Evolutionary conservation across 1,140 invertebrate genomes (phyloP), one percentile per base, ranked within the genome.

Genomic region (Drosophila nigromelanica): DNA sequence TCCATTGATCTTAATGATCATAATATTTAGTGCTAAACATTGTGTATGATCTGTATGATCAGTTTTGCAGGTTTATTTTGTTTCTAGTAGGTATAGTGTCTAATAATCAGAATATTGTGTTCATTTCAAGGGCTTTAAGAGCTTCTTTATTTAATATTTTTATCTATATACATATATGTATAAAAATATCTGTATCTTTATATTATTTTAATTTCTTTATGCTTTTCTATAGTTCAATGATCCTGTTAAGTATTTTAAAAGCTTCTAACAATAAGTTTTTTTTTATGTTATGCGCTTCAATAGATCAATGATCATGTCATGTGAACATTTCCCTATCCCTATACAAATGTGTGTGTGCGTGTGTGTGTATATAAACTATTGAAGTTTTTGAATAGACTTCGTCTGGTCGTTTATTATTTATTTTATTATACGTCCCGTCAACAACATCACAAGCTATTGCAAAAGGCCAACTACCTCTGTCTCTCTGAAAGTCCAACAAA

Each of bases 401-500:
- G 56, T 68, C 50, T 62, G 27, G 35, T 55, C 64, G 45, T 62
- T 61, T 48, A 73, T 35, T 35, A 35, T 73, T 61, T 73, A 61
- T 61, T 73, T 73, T 56, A 70, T 73, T 73, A 70, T 73, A 58
- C 58, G 51, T 62, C 68, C 69, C 64, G 59, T 21, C 27, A 48
- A 5, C 27, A 52, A 5, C 27, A 52, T 24, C 56, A 43, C 15
- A 5, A 47, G 5, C 27, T 21, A 55, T 12, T 52, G 33, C 33
- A 35, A 35, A 60, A 75, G 73, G 68, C 68, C 73, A 75, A 75
- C 52, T 75, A 75, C 73, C 73, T 75, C 71, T 60, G 48, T 11
- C 51, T 59, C 61, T 71, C 50, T 35, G 55, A 75, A 55, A 48
- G 72, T 70, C 70, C 63, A 73, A 66, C 68, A 55, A 54, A 54